phyloP scores from a whole-genome alignment of 2,797 vertebrate species.

The Hafferia zeledoni region DNA sequence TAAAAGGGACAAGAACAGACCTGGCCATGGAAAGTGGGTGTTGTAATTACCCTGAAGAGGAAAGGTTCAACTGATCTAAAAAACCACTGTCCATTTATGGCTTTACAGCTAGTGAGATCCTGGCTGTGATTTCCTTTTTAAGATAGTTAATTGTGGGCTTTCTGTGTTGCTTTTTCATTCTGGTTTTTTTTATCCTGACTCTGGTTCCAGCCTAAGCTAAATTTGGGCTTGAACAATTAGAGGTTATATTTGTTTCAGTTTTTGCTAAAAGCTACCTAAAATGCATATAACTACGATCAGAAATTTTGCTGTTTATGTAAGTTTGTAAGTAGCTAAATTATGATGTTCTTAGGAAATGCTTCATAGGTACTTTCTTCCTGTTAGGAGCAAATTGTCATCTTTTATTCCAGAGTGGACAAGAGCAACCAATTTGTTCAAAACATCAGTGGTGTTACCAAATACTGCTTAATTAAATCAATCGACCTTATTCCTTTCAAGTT shows the following conservation, averaged over 20 bases:
- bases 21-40: background rate
- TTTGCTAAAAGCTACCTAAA: background rate
- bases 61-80: background rate
- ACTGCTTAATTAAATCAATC: background rate
- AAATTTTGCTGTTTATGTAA: background rate
- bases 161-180: background rate
- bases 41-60: background rate
- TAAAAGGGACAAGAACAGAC: background rate
- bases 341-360: background rate
- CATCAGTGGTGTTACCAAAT: background rate
- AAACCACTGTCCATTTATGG: background rate
- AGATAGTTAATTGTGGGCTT: background rate
- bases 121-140: background rate
- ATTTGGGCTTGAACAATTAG: background rate
- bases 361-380: background rate
- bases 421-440: background rate
- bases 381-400: background rate
- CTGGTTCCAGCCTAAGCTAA: background rate
- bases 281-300: background rate
- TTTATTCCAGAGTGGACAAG: background rate
- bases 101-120: background rate
- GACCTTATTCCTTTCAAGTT: background rate
- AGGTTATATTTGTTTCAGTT: background rate
- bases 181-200: background rate
- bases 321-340: background rate